Conservation (phyloP, 2,888 invertebrate genomes). For the Steinernema hermaphroditum region DNA sequence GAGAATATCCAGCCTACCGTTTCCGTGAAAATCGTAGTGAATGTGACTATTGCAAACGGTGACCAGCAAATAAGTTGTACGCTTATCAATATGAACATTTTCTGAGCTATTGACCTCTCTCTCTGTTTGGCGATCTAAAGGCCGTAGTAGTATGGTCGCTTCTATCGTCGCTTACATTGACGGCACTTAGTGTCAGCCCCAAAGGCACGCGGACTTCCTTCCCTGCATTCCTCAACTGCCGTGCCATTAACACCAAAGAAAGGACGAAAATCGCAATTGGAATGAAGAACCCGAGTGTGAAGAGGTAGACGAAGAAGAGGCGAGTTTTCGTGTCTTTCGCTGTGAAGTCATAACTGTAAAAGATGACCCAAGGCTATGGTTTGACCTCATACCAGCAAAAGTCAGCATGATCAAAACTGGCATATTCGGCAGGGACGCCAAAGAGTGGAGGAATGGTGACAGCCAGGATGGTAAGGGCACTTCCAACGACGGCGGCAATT, state of each 20-base stretch:
- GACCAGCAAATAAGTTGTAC: slow-evolving; percentile 9
- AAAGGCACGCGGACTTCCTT: background rate
- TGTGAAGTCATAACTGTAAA: background rate
- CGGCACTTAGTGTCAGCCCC: background rate
- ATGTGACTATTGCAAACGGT: background rate
- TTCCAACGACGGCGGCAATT: background rate
- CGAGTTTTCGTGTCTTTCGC: background rate
- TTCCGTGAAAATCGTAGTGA: background rate
- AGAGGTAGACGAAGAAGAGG: slow-evolving; percentile 7
- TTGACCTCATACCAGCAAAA: slow-evolving; percentile 20
- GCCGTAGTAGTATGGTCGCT: background rate
- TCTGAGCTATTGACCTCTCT: background rate
- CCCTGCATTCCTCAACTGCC: background rate
- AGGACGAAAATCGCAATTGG: slow-evolving; percentile 7
- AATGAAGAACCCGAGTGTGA: background rate
- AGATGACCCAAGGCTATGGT: no score
- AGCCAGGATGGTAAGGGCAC: background rate
- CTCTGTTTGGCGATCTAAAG: slow-evolving; percentile 3
- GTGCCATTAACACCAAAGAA: background rate
- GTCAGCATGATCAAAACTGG: slow-evolving; percentile 10
- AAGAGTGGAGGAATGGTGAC: slow-evolving; percentile 7
- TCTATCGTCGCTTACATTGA: background rate
- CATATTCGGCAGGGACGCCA: background rate
- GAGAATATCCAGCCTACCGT: background rate
- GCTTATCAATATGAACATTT: slow-evolving; percentile 5